phyloP scores from a whole-genome alignment of 1,140 invertebrate genomes.

The Asobara japonica region DNA sequence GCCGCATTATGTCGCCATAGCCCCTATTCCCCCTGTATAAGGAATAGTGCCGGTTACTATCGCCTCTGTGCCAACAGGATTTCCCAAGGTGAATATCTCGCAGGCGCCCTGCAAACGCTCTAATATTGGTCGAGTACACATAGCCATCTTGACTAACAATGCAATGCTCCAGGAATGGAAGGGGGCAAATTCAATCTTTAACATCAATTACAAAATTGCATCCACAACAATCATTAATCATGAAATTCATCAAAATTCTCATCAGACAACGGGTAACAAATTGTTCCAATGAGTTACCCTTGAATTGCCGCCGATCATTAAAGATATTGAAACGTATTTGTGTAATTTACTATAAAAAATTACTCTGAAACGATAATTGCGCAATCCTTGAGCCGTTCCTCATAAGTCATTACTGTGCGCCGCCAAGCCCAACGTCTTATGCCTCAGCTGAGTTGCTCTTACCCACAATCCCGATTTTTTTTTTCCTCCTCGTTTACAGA shows the following conservation, averaged over 20 bases:
- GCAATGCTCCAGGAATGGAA: background rate
- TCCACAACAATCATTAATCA: too few relatives aligned
- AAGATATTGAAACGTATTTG: background rate
- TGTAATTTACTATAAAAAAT: background rate
- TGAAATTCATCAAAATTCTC: too few relatives aligned
- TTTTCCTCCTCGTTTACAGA: background rate
- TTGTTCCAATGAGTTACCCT: background rate
- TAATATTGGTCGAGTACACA: slow-evolving; percentile 31
- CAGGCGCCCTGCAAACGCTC: slow-evolving; percentile 14
- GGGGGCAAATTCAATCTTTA: background rate
- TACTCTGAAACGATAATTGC: slow-evolving; percentile 12
- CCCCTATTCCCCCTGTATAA: slow-evolving; percentile 21
- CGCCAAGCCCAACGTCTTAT: slow-evolving; percentile 10
- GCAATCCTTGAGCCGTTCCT: slow-evolving; percentile 10
- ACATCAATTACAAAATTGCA: background rate
- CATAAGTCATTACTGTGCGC: slow-evolving; percentile 22
- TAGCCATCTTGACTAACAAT: slow-evolving; percentile 13
- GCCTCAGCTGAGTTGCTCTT: slow-evolving; percentile 2
- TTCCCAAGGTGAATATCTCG: slow-evolving; percentile 23
- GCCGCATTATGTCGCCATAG: slow-evolving; percentile 36
- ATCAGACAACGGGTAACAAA: too few relatives aligned
- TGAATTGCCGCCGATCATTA: background rate
- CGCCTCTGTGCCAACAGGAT: slow-evolving; percentile 31
- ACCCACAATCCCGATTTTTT: background rate
- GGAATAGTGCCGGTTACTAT: slow-evolving; percentile 23